Evolutionary conservation across 2,113 vertebrate species (phyloP), one percentile per base, ranked within the genome.

Genomic region (Puffinus mauretanicus): DNA sequence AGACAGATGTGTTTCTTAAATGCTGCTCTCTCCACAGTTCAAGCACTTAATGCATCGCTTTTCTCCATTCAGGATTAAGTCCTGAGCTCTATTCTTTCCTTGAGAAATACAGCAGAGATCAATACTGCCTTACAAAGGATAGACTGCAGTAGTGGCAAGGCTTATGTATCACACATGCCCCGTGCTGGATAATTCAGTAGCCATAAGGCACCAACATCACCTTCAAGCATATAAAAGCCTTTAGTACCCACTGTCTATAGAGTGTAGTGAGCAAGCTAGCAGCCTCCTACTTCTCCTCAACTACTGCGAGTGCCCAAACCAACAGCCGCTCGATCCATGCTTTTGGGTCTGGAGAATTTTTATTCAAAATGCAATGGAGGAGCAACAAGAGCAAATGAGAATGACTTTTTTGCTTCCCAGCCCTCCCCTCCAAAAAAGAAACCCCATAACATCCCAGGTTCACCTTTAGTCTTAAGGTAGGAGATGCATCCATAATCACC

Each of bases 91-190:
- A 1, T 67, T 91, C 32, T 71, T 84, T 76, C 61, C 44, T 44
- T 55, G 32, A 51, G 44, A 67, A 55, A 30, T 17, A 60, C 17
- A 75, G 27, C 38, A 58, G 54, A 65, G 40, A 77, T 66, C 67
- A 70, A 3, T 17, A 27, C 20, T 65, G 40, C 55, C 76, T 95
- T 61, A 46, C 30, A 66, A 57, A 94, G 73, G 20, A 54, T 3
- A 55, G 47, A 11, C 32, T 38, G 29, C 38, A 71, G 38, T 5
- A 67, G 78, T 25, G 52, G 29, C 25, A 79, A 75, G 26, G 9
- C 3, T 82, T 18, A 14, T 5, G 13, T 13, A 24, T 22, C 77
- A 81, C 46, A 65, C 1, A 0, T 22, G 5, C 7, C 2, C 8
- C 0, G 0, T 32, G 55, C 0, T 54, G 38, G 77, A 13, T 62